Conservation (phyloP, 2,113 vertebrate species). For the Pygoscelis antarcticus region DNA sequence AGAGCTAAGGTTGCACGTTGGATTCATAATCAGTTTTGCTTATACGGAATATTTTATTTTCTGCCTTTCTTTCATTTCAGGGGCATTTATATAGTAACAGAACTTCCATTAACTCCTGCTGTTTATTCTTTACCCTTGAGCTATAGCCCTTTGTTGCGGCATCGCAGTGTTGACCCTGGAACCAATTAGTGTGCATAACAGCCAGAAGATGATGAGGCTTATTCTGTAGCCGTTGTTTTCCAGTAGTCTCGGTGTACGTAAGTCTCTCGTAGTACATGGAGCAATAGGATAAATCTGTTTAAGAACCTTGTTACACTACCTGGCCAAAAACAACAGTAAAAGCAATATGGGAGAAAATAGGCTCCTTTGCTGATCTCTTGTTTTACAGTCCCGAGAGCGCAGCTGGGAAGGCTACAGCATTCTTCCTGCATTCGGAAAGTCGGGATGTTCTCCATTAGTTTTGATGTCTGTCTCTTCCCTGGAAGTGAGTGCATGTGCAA, state of each 20-base stretch:
- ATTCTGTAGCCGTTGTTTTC: constrained; percentile 24
- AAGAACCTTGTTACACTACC: neutral
- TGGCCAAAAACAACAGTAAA: constrained; percentile 4
- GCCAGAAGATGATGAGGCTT: neutral
- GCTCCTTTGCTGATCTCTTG: neutral
- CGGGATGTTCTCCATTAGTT: constrained; percentile 53
- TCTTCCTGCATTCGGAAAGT: neutral
- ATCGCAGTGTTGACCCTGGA: constrained; percentile 53
- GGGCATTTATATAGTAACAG: neutral
- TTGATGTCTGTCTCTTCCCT: constrained; percentile 43
- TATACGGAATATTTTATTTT: constrained; percentile 1
- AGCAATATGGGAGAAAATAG: neutral
- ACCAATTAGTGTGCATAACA: constrained; percentile 36
- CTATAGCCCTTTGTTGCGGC: constrained; percentile 38
- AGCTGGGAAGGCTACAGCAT: constrained; percentile 5
- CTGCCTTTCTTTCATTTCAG: neutral
- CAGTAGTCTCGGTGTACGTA: neutral
- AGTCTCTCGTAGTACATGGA: neutral
- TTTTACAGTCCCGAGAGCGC: neutral
- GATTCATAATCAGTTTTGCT: neutral
- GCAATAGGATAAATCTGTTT: neutral
- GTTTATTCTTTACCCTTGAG: constrained; percentile 59
- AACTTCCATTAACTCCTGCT: constrained; percentile 35
- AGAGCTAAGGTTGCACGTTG: neutral
- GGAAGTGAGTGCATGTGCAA: constrained; percentile 38